A percentile compares a stretch with the other conserved stretches of the same genome.
Conservation (phyloP, 2,113 vertebrate species). For the Chlorodrepanis virens region DNA sequence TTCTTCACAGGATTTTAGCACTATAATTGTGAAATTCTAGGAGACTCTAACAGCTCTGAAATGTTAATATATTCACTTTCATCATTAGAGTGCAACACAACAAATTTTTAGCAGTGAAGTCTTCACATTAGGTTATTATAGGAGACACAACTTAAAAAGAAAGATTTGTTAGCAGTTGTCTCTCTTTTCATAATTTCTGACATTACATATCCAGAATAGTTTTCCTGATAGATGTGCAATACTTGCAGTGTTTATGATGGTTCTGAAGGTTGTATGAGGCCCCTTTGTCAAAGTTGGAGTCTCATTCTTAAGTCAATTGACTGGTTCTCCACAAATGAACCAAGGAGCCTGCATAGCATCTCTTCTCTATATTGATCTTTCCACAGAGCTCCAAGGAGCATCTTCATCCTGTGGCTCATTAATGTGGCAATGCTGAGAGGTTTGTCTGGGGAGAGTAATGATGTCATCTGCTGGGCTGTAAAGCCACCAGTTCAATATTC, state of each 20-base stretch:
- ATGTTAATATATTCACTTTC: slow-evolving; percentile 18
- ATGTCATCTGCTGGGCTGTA: slow-evolving; percentile 65
- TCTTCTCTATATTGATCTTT: slow-evolving; percentile 69
- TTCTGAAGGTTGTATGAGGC: slow-evolving; percentile 1
- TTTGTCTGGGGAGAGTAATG: slow-evolving; percentile 68
- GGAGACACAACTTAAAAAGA: slow-evolving; percentile 24
- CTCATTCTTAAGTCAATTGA: slow-evolving; percentile 7
- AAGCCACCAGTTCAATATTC: slow-evolving; percentile 63
- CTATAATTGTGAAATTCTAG: neutral
- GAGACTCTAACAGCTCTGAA: neutral
- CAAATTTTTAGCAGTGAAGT: neutral
- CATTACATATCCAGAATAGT: neutral
- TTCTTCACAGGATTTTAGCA: neutral
- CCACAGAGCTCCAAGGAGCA: slow-evolving; percentile 50
- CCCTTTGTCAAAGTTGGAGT: slow-evolving; percentile 24
- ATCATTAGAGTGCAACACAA: neutral
- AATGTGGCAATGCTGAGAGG: slow-evolving; percentile 61
- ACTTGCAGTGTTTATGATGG: slow-evolving; percentile 10
- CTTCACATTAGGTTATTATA: slow-evolving; percentile 28
- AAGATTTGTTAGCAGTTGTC: slow-evolving; percentile 34
- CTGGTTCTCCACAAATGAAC: slow-evolving; percentile 47
- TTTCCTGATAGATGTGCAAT: neutral
- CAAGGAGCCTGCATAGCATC: neutral
- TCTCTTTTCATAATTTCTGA: slow-evolving; percentile 30
- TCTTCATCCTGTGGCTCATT: slow-evolving; percentile 71